phyloP scores from a whole-genome alignment of 1,140 invertebrate species.

The Colletes gigas region DNA sequence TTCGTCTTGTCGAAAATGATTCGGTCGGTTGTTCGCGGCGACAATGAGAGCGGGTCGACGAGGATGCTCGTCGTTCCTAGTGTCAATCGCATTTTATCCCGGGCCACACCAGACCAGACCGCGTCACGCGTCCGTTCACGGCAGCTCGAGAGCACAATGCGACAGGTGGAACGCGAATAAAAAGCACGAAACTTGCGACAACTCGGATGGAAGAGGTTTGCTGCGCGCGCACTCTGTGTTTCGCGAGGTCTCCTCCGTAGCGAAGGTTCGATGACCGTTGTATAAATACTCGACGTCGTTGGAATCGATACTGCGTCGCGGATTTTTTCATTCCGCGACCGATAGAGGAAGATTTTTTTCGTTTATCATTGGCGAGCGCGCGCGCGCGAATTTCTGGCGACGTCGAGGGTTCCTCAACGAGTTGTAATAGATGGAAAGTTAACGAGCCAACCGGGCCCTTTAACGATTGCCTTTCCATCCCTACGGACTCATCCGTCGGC shows the following conservation, averaged over 20 bases:
- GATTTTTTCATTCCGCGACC: not conserved
- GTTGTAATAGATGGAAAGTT: slow-evolving; percentile 35
- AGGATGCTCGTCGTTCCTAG: slow-evolving; percentile 3
- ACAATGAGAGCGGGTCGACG: not conserved
- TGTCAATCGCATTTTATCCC: slow-evolving; percentile 46
- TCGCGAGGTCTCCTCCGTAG: not conserved
- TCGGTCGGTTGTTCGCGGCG: slow-evolving; percentile 5
- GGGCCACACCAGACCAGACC: not conserved
- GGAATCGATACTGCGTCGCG: slow-evolving; percentile 10
- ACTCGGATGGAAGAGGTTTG: not conserved
- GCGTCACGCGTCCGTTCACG: slow-evolving; percentile 16
- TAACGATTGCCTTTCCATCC: slow-evolving; percentile 40
- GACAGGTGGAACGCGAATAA: slow-evolving; percentile 60
- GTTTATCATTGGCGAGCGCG: too few species aligned
- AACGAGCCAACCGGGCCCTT: slow-evolving; percentile 25
- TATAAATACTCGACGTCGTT: slow-evolving; percentile 9
- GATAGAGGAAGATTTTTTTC: not conserved
- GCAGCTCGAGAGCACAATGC: slow-evolving; percentile 29
- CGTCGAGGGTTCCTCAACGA: slow-evolving; percentile 38
- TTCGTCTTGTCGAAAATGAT: slow-evolving; percentile 12
- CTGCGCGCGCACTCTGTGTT: not conserved
- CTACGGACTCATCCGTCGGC: slow-evolving; percentile 13
- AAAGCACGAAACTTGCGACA: slow-evolving; percentile 38
- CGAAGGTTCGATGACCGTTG: slow-evolving; percentile 36
- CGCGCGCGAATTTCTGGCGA: too few species aligned